A percentile compares a stretch with the other conserved stretches of the same genome.
These are phyloP conservation scores for Petrocephalus schoutedeni DNA, from an alignment of 2,797 vertebrate species.

Conservation along the genomic window DNA sequence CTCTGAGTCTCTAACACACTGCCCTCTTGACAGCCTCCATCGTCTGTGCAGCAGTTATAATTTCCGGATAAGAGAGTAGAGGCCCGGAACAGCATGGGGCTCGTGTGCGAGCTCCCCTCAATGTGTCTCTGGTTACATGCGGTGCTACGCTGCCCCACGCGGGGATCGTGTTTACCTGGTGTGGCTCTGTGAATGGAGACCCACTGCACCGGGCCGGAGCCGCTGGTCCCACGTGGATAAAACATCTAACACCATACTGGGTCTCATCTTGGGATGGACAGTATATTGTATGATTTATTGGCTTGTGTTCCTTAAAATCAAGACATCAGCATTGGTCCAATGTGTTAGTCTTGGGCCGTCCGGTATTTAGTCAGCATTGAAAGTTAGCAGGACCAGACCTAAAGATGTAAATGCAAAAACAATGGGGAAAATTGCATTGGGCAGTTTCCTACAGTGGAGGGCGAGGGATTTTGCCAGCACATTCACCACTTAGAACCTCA, in stretches of 20 bases:
- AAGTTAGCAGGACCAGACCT: background rate
- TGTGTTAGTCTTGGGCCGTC: background rate
- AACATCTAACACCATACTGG: background rate
- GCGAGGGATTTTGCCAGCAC: background rate
- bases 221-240: background rate
- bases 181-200: background rate
- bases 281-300: background rate
- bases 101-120: background rate
- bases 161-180: background rate
- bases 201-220: background rate
- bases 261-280: background rate
- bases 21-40: background rate
- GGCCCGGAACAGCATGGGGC: background rate
- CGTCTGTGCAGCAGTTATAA: background rate
- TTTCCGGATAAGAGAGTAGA: background rate
- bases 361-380: background rate
- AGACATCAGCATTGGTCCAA: background rate
- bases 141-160: background rate
- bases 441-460: background rate
- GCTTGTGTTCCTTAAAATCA: background rate
- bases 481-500: background rate
- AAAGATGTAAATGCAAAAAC: background rate
- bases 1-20: background rate
- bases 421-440: background rate
- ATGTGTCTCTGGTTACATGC: slow-evolving; percentile 15